Conservation (phyloP, 2,113 vertebrate genomes). For the Theristicus caerulescens region DNA sequence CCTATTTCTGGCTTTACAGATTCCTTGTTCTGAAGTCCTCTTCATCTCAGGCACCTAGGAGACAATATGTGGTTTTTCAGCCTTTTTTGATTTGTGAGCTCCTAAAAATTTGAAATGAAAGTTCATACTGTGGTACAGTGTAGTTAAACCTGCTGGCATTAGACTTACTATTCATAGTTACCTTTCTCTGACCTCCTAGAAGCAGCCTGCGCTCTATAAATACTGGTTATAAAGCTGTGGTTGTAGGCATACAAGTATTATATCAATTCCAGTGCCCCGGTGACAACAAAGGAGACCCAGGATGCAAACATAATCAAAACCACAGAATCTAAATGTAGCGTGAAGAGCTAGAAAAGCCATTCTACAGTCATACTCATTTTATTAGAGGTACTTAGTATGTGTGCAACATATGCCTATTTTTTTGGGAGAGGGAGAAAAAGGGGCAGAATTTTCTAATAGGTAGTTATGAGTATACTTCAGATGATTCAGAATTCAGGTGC, state of each 20-base stretch:
- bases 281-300: constrained; percentile 13
- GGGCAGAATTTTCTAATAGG: not conserved
- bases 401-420: not conserved
- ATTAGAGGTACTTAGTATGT: not conserved
- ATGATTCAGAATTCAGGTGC: not conserved
- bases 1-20: not conserved
- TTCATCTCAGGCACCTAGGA: not conserved
- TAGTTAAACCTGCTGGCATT: not conserved
- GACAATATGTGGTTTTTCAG: not conserved
- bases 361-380: not conserved
- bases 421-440: not conserved
- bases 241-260: not conserved
- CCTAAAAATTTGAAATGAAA: not conserved
- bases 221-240: constrained; percentile 11
- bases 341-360: not conserved
- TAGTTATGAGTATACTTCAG: not conserved
- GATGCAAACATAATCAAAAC: constrained; percentile 2
- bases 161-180: not conserved
- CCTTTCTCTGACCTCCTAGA: constrained; percentile 41
- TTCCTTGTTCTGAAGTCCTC: not conserved
- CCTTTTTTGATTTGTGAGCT: constrained; percentile 6
- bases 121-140: not conserved
- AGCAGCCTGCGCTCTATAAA: not conserved
- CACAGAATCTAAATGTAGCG: not conserved
- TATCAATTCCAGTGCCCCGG: not conserved